Conservation (phyloP, 2,113 vertebrate genomes). For the Corythornis madagascariensis region DNA sequence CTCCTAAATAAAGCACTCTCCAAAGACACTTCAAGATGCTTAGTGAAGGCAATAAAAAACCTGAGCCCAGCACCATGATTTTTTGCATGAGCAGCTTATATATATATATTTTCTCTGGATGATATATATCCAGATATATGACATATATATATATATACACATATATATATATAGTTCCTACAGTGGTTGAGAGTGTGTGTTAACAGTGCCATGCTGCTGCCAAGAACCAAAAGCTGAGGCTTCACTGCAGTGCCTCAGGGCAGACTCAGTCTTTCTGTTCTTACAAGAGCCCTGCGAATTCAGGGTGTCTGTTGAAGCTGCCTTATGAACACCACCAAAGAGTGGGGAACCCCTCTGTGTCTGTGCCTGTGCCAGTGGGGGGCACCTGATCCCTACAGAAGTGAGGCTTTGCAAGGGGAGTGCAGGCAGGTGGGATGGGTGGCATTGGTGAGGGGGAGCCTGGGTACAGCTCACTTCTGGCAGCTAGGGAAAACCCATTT, state of each 20-base stretch:
- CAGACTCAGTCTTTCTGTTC: not conserved
- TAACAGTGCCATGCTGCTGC: not conserved
- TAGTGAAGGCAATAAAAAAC: slow-evolving; percentile 26
- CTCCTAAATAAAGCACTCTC: slow-evolving; percentile 61
- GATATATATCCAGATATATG: too few relatives aligned
- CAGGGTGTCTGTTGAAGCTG: not conserved
- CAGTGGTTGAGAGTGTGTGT: not conserved
- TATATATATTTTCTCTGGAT: too few relatives aligned
- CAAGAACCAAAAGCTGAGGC: not conserved
- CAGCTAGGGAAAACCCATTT: slow-evolving; percentile 18
- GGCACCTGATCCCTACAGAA: not conserved
- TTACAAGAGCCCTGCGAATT: not conserved
- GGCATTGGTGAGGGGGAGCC: accelerated
- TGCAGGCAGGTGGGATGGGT: accelerated
- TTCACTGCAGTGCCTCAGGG: not conserved
- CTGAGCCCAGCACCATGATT: not conserved
- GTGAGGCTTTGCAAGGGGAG: too few relatives aligned
- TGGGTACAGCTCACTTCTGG: accelerated
- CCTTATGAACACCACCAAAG: not conserved
- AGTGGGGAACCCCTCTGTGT: not conserved
- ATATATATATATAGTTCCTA: not conserved
- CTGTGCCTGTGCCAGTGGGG: accelerated
- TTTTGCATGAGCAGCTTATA: not conserved
- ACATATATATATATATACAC: too few relatives aligned
- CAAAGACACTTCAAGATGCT: not conserved